phyloP scores from a whole-genome alignment of 2,113 vertebrate species.

The Plecturocebus donacophilus region DNA sequence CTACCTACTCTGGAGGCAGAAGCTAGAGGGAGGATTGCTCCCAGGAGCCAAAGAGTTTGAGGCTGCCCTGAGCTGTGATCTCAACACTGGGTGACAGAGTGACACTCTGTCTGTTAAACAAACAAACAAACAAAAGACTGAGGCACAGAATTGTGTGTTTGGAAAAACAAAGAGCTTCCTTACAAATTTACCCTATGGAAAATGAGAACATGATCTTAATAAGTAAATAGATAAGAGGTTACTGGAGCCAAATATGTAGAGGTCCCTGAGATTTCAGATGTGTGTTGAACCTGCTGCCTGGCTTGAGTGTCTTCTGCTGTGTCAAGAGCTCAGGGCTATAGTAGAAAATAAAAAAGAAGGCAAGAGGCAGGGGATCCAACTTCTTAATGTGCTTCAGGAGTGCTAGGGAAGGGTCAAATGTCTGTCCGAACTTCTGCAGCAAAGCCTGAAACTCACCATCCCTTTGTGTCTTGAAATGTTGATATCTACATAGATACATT shows the following conservation, averaged over 20 bases:
- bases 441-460: too few relatives aligned
- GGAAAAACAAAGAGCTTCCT: not conserved
- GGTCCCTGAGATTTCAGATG: not conserved
- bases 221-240: accelerated
- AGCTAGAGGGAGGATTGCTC: too few relatives aligned
- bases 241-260: not conserved
- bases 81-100: too few relatives aligned
- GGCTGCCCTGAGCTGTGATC: too few relatives aligned
- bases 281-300: not conserved
- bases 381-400: not conserved
- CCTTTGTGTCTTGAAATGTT: not conserved
- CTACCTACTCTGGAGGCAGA: too few relatives aligned
- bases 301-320: accelerated
- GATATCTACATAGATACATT: accelerated
- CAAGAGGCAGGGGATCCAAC: accelerated
- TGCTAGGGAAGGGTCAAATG: not conserved
- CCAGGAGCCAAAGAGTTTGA: too few relatives aligned
- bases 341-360: not conserved
- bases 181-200: not conserved
- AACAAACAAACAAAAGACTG: too few relatives aligned
- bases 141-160: too few relatives aligned
- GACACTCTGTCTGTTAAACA: too few relatives aligned
- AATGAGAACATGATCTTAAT: not conserved
- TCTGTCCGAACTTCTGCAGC: not conserved
- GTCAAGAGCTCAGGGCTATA: not conserved